These are phyloP conservation scores for Eremobia ochroleuca DNA, from an alignment of 2,888 invertebrate genomes.

Conservation along the genomic window DNA sequence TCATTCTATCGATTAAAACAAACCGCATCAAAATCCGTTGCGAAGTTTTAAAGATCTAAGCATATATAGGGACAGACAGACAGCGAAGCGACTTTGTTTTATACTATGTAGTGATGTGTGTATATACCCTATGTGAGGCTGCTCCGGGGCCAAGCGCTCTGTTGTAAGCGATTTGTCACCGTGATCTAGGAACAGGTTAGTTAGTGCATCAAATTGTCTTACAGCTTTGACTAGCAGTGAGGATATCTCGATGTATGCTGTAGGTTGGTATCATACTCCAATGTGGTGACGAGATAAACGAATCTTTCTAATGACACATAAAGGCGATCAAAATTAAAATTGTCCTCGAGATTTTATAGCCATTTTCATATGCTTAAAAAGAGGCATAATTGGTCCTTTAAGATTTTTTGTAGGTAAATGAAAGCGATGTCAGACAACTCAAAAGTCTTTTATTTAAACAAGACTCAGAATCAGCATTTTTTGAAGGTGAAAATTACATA, in stretches of 20 bases:
- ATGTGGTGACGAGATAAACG: neutral
- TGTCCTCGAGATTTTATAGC: neutral
- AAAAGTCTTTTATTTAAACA: neutral
- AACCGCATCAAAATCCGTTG: too few relatives aligned
- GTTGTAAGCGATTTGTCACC: slow-evolving; percentile 51
- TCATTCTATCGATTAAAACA: too few relatives aligned
- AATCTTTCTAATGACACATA: neutral
- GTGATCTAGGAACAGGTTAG: slow-evolving; percentile 32
- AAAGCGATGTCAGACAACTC: too few relatives aligned
- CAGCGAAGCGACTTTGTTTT: too few relatives aligned
- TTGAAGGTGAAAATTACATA: neutral
- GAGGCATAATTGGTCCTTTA: neutral
- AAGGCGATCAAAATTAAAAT: neutral
- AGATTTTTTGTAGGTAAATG: neutral
- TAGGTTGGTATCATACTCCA: neutral
- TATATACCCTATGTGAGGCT: neutral
- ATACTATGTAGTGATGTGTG: too few relatives aligned
- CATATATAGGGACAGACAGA: too few relatives aligned
- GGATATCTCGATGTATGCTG: neutral
- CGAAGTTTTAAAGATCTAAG: too few relatives aligned
- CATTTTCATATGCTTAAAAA: neutral
- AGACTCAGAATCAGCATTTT: neutral
- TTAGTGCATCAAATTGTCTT: slow-evolving; percentile 53
- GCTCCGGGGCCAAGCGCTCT: slow-evolving; percentile 13
- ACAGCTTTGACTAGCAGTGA: neutral